Evolutionary conservation across 2,797 vertebrate genomes (phyloP), one percentile per base, ranked within the genome.

Genomic region (Liparis tanakae): DNA sequence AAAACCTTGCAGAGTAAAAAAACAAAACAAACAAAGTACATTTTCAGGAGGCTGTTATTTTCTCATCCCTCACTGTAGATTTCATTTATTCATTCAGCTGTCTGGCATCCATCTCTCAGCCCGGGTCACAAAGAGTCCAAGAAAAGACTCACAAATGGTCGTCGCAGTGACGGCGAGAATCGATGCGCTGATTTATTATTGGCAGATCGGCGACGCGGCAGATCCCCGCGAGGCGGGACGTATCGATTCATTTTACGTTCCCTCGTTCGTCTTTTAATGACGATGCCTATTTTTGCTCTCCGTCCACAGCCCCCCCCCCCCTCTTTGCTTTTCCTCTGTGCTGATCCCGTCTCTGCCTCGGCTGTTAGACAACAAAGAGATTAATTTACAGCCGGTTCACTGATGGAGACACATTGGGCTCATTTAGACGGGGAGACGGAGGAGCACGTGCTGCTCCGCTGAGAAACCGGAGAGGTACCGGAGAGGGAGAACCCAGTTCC

Each of bases 331-430:
- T 78, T 72, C 79, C 79, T 79, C 83, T 81, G 84, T 82, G 37
- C 56, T 1, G 22, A 70, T 78, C 71, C 30, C 55, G 15, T 80
- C 80, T 46, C 76, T 63, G 65, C 63, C 15, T 2, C 10, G 70
- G 67, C 80, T 81, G 81, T 88, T 79, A 80, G 85, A 87, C 88
- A 88, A 92, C 89, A 92, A 90, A 88, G 90, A 89, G 81, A 86
- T 83, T 73, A 73, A 90, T 88, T 87, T 87, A 83, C 88, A 81
- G 89, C 71, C 33, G 41, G 30, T 82, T 76, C 72, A 34, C 75
- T 86, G 79, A 81, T 80, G 71, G 84, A 85, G 76, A 82, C 73
- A 67, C 80, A 63, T 83, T 65, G 74, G 71, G 79, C 79, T 84
- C 87, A 79, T 82, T 86, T 80, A 68, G 76, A 81, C 7, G 36